These are phyloP conservation scores for Pithys albifrons DNA, from an alignment of 2,113 vertebrate genomes.

Conservation along the genomic window DNA sequence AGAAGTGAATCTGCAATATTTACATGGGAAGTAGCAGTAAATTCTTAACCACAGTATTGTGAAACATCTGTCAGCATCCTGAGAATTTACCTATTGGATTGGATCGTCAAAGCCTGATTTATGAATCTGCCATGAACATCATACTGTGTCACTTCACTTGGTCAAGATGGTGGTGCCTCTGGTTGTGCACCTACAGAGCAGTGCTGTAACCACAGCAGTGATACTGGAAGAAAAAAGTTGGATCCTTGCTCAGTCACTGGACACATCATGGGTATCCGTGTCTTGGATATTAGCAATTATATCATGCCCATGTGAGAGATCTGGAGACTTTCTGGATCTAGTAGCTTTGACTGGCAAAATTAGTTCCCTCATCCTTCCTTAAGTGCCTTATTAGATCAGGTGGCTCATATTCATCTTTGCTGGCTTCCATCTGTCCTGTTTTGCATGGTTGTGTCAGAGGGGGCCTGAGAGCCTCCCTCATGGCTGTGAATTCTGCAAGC, in stretches of 20 bases:
- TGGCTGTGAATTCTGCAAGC: not conserved
- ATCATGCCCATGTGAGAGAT: not conserved
- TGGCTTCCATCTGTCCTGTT: not conserved
- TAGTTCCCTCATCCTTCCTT: not conserved
- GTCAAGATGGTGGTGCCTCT: not conserved
- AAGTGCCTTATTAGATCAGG: not conserved
- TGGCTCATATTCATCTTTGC: not conserved
- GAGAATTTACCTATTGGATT: not conserved
- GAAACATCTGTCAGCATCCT: not conserved
- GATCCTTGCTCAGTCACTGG: not conserved
- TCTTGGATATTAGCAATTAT: not conserved
- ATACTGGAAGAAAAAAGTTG: not conserved
- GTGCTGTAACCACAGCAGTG: not conserved
- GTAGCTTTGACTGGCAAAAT: not conserved
- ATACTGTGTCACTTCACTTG: not conserved
- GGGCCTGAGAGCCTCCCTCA: not conserved
- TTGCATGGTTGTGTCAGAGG: not conserved
- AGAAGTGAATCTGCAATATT: not conserved
- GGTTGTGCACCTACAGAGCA: not conserved
- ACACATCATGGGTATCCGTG: fast-evolving
- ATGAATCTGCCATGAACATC: not conserved
- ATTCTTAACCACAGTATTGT: not conserved
- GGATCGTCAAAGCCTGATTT: not conserved
- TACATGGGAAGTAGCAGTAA: not conserved
- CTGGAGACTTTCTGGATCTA: not conserved